Conservation (phyloP, 2,797 vertebrate genomes). For the Gorsachius magnificus region DNA sequence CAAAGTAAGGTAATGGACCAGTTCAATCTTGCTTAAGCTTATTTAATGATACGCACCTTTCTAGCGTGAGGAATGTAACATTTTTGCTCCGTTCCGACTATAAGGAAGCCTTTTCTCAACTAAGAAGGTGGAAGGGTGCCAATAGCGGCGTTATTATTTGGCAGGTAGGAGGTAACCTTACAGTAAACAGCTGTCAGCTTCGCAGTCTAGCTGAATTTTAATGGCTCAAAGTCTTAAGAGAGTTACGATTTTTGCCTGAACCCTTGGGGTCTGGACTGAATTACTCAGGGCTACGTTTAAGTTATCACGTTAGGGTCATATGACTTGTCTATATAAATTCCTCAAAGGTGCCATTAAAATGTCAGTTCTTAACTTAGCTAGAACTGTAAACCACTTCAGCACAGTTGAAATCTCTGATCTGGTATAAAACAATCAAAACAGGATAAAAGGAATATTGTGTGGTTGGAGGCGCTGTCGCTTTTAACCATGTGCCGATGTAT, state of each 20-base stretch:
- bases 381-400: neutral
- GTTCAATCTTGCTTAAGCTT: neutral
- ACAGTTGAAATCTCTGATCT: neutral
- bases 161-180: constrained; percentile 63
- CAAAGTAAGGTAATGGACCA: neutral
- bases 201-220: constrained; percentile 50
- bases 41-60: neutral
- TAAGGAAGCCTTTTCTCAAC: neutral
- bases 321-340: constrained; percentile 46
- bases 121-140: constrained; percentile 37
- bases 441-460: neutral
- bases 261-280: constrained; percentile 1
- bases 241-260: constrained; percentile 12
- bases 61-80: neutral
- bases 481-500: neutral
- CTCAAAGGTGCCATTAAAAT: constrained; percentile 33
- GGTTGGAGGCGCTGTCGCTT: neutral
- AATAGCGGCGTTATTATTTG: constrained; percentile 49
- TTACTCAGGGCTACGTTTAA: constrained; percentile 15
- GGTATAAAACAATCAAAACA: neutral
- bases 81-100: neutral
- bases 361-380: constrained; percentile 32
- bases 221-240: constrained; percentile 28
- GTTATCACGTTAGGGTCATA: constrained; percentile 3
- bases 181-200: constrained; percentile 68